A percentile compares a stretch with the other conserved stretches of the same genome.
phyloP scores from a whole-genome alignment of 2,797 vertebrate species.

The Pangasius larnaudii region DNA sequence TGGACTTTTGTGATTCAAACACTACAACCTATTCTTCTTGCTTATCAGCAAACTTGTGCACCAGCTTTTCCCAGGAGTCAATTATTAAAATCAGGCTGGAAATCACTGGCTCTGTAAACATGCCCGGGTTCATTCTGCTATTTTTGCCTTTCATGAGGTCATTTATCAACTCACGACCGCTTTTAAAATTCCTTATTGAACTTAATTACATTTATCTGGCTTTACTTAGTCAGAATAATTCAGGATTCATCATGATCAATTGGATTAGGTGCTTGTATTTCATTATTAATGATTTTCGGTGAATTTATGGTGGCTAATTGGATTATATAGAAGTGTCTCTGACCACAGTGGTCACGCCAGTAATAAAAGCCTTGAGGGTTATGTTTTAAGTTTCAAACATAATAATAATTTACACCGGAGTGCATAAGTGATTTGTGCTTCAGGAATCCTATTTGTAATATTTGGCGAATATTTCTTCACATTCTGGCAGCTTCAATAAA shows the following conservation, averaged over 20 bases:
- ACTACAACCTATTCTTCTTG: slow-evolving; percentile 61
- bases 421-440: neutral
- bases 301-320: slow-evolving; percentile 48
- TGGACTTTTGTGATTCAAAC: slow-evolving; percentile 62
- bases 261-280: slow-evolving; percentile 67
- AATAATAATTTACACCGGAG: neutral
- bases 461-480: neutral
- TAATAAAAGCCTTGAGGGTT: slow-evolving; percentile 30
- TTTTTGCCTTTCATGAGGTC: slow-evolving; percentile 66
- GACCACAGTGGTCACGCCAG: slow-evolving; percentile 24
- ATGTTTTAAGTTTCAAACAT: slow-evolving; percentile 42
- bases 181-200: slow-evolving; percentile 78
- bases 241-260: slow-evolving; percentile 75
- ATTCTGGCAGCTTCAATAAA: neutral
- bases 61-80: slow-evolving; percentile 64
- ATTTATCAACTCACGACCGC: slow-evolving; percentile 75
- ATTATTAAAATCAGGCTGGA: slow-evolving; percentile 73
- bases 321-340: slow-evolving; percentile 41
- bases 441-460: neutral
- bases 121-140: slow-evolving; percentile 69
- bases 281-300: slow-evolving; percentile 58
- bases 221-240: slow-evolving; percentile 74
- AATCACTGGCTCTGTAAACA: slow-evolving; percentile 64
- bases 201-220: slow-evolving; percentile 76
- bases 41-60: slow-evolving; percentile 65